Evolutionary conservation across 2,113 vertebrate genomes (phyloP), one percentile per base, ranked within the genome.

Genomic region (Etheostoma spectabile): DNA sequence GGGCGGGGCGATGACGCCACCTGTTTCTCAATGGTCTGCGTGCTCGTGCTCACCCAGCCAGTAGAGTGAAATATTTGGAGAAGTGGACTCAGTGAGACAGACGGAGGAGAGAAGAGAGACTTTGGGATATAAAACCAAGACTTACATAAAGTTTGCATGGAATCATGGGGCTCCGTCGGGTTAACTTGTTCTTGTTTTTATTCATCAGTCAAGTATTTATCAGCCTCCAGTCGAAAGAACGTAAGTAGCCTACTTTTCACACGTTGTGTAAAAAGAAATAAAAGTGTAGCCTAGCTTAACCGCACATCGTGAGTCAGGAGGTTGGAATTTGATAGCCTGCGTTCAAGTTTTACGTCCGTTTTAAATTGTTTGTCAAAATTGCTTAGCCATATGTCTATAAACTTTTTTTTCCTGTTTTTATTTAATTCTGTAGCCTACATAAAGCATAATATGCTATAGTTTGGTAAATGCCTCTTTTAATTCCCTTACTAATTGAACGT

Each of bases 171-270:
- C 88, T 83, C 79, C 82, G 49, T 52, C 89, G 91, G 30, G 49
- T 88, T 80, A 71, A 56, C 71, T 19, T 94, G 0, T 86, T 90
- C 64, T 42, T 89, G 1, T 86, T 91, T 93, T 66, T 96, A 91
- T 94, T 95, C 88, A 72, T 89, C 57, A 90, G 68, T 77, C 81
- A 74, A 38, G 51, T 93, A 45, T 93, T 88, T 65, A 64, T 83
- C 91, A 91, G 89, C 75, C 80, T 90, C 8, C 93, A 95, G 75
- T 91, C 92, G 2, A 94, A 95, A 90, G 93, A 95, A 89, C 93
- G 95, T 96, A 85, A 95, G 95, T 94, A 27, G 27, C 3, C 27
- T 27, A 80, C 2, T 24, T 24, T 18, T 8, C 66, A 61, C 24
- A 12, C 2, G 1, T 42, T 57, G 18, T 60, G 10, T 27, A 16